phyloP scores from a whole-genome alignment of 2,888 invertebrate species.

The Cosmia trapezina region DNA sequence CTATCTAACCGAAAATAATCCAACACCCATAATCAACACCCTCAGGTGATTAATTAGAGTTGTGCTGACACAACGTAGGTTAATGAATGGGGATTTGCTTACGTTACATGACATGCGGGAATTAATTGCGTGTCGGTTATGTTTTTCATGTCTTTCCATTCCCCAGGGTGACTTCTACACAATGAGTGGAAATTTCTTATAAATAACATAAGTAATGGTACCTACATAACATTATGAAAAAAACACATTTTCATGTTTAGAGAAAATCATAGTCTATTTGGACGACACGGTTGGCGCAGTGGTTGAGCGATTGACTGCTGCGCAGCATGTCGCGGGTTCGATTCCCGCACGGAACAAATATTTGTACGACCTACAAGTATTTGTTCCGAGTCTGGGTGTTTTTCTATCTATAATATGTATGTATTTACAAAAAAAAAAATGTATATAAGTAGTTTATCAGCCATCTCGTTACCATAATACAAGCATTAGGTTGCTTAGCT shows the following conservation, averaged over 20 bases:
- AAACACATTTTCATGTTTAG: neutral
- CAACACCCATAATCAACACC: too few species aligned
- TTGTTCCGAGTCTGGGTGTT: too few species aligned
- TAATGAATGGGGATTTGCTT: slow-evolving; percentile 33
- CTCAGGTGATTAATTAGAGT: slow-evolving; percentile 18
- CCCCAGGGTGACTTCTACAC: neutral
- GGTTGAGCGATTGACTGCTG: too few species aligned
- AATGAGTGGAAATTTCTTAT: neutral
- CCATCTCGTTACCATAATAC: too few species aligned
- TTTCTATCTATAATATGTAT: too few species aligned
- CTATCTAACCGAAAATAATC: neutral
- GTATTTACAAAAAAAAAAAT: too few species aligned
- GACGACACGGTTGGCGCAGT: too few species aligned
- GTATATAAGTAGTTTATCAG: too few species aligned
- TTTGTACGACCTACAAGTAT: too few species aligned
- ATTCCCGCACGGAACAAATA: too few species aligned
- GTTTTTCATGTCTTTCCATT: neutral
- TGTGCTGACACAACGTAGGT: slow-evolving; percentile 2
- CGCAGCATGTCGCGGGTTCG: too few species aligned
- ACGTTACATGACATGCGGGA: slow-evolving; percentile 14
- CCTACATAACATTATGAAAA: neutral
- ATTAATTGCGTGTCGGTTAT: slow-evolving; percentile 9
- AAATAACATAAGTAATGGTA: neutral
- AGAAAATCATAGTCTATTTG: neutral
- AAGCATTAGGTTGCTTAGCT: too few species aligned